A percentile compares a stretch with the other conserved stretches of the same genome.
phyloP scores from a whole-genome alignment of 2,113 vertebrate genomes.

The Stegostoma tigrinum region DNA sequence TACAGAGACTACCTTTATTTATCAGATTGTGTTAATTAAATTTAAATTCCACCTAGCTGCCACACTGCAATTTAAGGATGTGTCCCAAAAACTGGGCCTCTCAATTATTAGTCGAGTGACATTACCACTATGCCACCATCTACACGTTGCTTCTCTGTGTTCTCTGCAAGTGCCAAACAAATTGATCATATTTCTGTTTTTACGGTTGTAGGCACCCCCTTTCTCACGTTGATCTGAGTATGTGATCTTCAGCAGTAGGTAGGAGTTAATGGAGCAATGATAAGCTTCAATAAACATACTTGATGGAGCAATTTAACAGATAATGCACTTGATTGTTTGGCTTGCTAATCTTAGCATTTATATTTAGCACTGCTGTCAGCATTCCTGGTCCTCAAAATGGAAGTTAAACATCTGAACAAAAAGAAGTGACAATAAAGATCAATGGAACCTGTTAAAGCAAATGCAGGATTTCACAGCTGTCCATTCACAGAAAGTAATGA shows the following conservation, averaged over 20 bases:
- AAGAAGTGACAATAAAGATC: neutral
- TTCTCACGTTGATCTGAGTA: neutral
- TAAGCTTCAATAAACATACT: neutral
- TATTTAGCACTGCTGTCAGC: neutral
- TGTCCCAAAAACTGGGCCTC: too few species aligned
- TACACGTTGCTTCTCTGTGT: neutral
- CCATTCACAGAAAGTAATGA: neutral
- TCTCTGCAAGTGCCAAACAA: neutral
- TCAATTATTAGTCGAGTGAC: too few species aligned
- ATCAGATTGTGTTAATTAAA: too few species aligned
- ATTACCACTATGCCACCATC: neutral
- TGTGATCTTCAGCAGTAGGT: neutral
- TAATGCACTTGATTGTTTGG: neutral
- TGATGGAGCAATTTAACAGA: neutral
- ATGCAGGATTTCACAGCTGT: neutral
- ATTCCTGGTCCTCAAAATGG: neutral
- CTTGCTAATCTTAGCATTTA: neutral
- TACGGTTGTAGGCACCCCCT: neutral
- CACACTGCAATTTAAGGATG: too few species aligned
- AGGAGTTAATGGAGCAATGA: neutral
- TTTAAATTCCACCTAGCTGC: too few species aligned
- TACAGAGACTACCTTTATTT: too few species aligned
- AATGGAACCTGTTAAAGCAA: neutral
- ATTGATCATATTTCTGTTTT: neutral
- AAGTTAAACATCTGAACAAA: neutral